Evolutionary conservation across 2,113 vertebrate species (phyloP), one percentile per base, ranked within the genome.

Genomic region (Vulpes lagopus): DNA sequence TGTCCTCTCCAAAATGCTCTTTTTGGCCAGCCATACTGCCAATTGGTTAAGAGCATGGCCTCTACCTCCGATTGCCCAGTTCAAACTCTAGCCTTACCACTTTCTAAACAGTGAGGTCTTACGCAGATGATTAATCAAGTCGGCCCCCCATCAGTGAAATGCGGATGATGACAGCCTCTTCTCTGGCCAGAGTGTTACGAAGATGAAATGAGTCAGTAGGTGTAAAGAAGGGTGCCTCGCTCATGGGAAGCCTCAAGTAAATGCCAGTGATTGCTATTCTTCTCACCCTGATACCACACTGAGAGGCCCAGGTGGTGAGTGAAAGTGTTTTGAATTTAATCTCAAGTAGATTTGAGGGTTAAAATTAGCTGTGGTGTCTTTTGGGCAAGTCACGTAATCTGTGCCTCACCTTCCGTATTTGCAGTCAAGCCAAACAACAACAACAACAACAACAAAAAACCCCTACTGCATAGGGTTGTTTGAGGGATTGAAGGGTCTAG

Each of bases 381-480:
- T 11, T 0, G 20, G 51, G 64, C 32, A 76, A 90, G 12, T 65
- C 60, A 73, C 38, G 43, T 67, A 91, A 64, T 8, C 8, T 60
- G 55, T 64, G 43, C 87, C 90, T 98, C 71, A 71, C 35, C 71
- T 94, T 94, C 84, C 49, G 17, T 82, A 57, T 92, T 67, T 93
- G 59, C 16, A 80, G 16, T 67, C n/a, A 95, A 62, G 30, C 55
- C 35, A n/a, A 14, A 32, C 25, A 88, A 65, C 65, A 67, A 43
- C 43, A 67, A 43, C 43, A 67, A 64, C 23, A 64, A 43, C 5
- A 64, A 64, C 3, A 62, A 69, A 23, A 53, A 60, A 25, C 20
- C 17, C 4, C 23, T n/a, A 12, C 35, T 32, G 0, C 27, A 9
- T 49, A 19, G 65, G 14, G 17, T 64, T 67, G 30, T 89, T 81